These are phyloP conservation scores for Puntigrus tetrazona DNA, from an alignment of 2,113 vertebrate genomes.

Conservation along the genomic window DNA sequence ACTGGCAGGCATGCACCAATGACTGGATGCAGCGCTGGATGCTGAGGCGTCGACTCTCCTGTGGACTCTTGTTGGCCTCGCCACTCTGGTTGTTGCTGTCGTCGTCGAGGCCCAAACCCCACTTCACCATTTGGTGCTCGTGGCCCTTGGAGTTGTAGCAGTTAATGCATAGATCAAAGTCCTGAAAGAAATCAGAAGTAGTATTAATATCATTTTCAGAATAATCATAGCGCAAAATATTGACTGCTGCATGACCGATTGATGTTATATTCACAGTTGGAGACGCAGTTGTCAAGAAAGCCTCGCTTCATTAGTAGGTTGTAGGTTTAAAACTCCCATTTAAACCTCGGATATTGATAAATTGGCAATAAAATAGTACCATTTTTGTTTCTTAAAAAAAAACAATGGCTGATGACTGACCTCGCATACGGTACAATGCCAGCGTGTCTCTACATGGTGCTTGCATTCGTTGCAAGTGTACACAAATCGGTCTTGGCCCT, in stretches of 20 bases:
- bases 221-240: not conserved
- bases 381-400: not conserved
- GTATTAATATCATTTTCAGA: not conserved
- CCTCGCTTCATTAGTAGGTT: too few species aligned
- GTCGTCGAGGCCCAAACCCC: constrained; percentile 95
- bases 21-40: constrained; percentile 99
- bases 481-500: constrained; percentile 95
- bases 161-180: constrained; percentile 97
- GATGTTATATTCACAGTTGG: not conserved
- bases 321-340: not conserved
- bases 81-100: constrained; percentile 90
- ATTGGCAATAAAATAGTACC: not conserved
- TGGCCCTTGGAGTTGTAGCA: constrained; percentile 97
- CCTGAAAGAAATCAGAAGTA: constrained; percentile 70
- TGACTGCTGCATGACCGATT: not conserved
- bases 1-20: constrained; percentile 95
- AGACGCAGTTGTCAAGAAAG: not conserved
- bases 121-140: constrained; percentile 98
- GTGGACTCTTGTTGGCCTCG: constrained; percentile 94
- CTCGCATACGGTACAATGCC: constrained; percentile 97
- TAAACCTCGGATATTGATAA: not conserved
- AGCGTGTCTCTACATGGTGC: constrained; percentile 94
- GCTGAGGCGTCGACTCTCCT: constrained; percentile 93
- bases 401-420: constrained; percentile 67
- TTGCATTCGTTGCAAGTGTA: constrained; percentile 98